Percentiles rank a stretch among this genome's conserved stretches.
phyloP scores from a whole-genome alignment of 2,113 vertebrate genomes.

The Cinclus mexicanus region DNA sequence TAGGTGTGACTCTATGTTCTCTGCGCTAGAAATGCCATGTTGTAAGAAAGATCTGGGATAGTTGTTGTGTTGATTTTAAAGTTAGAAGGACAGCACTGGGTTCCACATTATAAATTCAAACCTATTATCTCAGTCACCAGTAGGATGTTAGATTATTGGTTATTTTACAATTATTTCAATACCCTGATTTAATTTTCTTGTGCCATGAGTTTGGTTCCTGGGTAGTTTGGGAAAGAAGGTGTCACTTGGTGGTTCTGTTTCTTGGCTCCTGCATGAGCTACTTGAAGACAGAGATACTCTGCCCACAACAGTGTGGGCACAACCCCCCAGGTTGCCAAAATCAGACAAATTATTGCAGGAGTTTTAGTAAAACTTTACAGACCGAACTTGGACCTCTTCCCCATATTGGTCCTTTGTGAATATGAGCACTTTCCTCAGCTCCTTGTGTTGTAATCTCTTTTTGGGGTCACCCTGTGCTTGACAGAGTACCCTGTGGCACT shows the following conservation, averaged over 20 bases:
- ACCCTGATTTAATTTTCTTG: not conserved
- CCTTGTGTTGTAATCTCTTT: not conserved
- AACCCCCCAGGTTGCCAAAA: not conserved
- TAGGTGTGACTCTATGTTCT: not conserved
- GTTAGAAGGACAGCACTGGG: not conserved
- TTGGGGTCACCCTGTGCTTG: not conserved
- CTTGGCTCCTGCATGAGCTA: not conserved
- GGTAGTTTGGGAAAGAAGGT: not conserved
- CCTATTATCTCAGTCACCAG: constrained; percentile 33
- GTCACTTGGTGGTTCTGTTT: not conserved
- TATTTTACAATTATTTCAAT: not conserved
- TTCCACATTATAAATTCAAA: not conserved
- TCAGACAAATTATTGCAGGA: not conserved
- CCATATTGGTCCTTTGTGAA: fast-evolving
- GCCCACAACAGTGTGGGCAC: fast-evolving
- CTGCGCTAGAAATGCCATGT: not conserved
- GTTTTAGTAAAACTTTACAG: not conserved
- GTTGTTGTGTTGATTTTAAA: not conserved
- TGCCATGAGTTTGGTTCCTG: not conserved
- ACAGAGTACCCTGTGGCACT: too few species aligned
- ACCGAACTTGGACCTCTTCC: fast-evolving
- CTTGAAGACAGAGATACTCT: not conserved
- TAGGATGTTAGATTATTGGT: not conserved
- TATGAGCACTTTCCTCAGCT: not conserved
- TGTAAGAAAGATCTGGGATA: not conserved